These are phyloP conservation scores for Spheniscus mendiculus DNA, from an alignment of 2,113 vertebrate genomes.

Conservation along the genomic window DNA sequence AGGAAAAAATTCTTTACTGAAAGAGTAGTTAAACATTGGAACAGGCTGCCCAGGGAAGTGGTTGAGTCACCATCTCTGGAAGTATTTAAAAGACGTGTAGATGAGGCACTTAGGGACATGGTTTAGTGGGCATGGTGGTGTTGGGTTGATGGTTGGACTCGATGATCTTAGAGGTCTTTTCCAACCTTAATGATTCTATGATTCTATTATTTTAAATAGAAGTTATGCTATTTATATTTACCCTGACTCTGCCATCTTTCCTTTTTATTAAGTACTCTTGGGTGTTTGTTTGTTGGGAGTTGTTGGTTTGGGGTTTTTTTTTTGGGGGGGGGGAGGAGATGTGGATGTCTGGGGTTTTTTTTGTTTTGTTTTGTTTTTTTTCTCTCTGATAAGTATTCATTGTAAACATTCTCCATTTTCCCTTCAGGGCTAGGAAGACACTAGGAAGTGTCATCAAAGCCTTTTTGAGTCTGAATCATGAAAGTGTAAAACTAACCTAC, in stretches of 20 bases:
- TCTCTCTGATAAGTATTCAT: neutral
- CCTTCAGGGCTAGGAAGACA: neutral
- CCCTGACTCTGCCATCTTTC: neutral
- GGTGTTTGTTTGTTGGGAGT: neutral
- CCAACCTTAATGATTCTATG: too few species aligned
- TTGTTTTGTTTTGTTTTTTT: too few species aligned
- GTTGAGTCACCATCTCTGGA: too few species aligned
- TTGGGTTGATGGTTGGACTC: too few species aligned
- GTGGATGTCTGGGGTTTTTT: rapidly evolving
- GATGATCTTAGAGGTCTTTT: too few species aligned
- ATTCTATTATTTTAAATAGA: neutral
- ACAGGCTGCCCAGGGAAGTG: too few species aligned
- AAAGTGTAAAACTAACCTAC: neutral
- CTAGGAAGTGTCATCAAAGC: neutral
- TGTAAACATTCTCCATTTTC: neutral
- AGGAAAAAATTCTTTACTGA: too few species aligned
- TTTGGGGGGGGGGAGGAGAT: rapidly evolving
- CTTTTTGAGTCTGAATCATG: neutral
- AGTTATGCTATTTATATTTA: neutral
- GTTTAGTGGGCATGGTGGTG: too few species aligned
- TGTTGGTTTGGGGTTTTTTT: neutral
- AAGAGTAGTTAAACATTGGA: too few species aligned
- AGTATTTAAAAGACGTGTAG: too few species aligned
- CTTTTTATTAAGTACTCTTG: neutral
- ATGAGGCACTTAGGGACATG: too few species aligned